phyloP scores from a whole-genome alignment of 2,797 vertebrate genomes.

The Monodelphis domestica region DNA sequence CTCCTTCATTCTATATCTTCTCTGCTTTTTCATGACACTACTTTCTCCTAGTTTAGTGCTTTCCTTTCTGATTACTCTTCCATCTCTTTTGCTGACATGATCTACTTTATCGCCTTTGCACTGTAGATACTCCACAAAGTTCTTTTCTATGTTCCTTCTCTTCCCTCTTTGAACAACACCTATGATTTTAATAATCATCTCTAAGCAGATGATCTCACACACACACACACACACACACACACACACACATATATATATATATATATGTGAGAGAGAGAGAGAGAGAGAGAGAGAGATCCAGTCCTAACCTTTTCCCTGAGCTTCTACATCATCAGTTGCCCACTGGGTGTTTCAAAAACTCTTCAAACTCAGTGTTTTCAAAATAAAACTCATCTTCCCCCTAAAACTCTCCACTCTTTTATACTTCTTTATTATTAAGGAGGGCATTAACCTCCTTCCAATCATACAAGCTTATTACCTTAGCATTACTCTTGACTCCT shows the following conservation, averaged over 20 bases:
- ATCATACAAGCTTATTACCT: slow-evolving; percentile 3
- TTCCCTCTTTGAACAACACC: neutral
- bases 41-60: neutral
- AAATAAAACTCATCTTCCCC: slow-evolving; percentile 37
- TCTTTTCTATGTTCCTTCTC: slow-evolving; percentile 8
- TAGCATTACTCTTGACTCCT: slow-evolving; percentile 2
- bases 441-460: neutral
- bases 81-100: neutral
- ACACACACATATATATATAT: too few species aligned
- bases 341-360: neutral
- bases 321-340: neutral
- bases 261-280: too few species aligned
- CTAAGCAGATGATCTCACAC: neutral
- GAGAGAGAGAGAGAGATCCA: too few species aligned
- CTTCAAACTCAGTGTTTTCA: slow-evolving; percentile 33
- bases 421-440: neutral
- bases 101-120: neutral
- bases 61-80: neutral
- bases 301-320: neutral
- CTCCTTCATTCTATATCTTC: neutral
- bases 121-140: neutral
- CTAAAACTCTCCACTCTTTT: slow-evolving; percentile 8
- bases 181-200: neutral
- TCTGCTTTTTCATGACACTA: neutral
- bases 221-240: too few species aligned